Evolutionary conservation across 2,797 vertebrate species (phyloP).

Genomic region (Aratinga solstitialis): DNA sequence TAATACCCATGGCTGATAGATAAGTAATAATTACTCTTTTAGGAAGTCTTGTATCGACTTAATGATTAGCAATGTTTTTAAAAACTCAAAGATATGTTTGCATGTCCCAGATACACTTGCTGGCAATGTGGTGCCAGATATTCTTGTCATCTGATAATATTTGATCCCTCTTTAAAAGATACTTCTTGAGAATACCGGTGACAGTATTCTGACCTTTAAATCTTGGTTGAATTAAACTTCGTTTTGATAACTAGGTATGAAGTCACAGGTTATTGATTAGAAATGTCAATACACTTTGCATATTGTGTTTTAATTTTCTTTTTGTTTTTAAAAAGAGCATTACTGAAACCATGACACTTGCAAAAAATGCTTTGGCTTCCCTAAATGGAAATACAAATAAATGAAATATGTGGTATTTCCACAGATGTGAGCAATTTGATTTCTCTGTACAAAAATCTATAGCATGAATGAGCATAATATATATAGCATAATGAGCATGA

Average conservation of each 20-base stretch:
- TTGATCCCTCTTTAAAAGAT: neutral
- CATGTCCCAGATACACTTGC: neutral
- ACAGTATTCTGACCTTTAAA: neutral
- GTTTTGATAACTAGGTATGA: slow-evolving; percentile 14
- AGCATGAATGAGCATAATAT: neutral
- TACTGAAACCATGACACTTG: neutral
- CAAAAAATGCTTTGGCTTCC: slow-evolving; percentile 26
- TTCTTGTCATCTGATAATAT: neutral
- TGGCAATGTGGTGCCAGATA: neutral
- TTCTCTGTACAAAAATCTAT: slow-evolving; percentile 56
- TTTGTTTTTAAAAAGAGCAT: neutral
- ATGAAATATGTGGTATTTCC: slow-evolving; percentile 27
- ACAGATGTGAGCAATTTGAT: slow-evolving; percentile 57
- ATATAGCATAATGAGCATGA: slow-evolving; percentile 40
- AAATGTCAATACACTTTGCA: neutral
- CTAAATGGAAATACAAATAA: slow-evolving; percentile 29
- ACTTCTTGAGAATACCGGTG: neutral
- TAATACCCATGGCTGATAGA: neutral
- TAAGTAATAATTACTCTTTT: neutral
- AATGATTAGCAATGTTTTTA: neutral
- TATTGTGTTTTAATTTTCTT: neutral
- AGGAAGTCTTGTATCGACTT: neutral
- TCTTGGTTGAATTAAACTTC: slow-evolving; percentile 27
- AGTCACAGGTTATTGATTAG: neutral
- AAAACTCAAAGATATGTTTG: neutral